Evolutionary conservation across 2,113 vertebrate genomes (phyloP).

Genomic region (Cyprinodon brontotheroides): DNA sequence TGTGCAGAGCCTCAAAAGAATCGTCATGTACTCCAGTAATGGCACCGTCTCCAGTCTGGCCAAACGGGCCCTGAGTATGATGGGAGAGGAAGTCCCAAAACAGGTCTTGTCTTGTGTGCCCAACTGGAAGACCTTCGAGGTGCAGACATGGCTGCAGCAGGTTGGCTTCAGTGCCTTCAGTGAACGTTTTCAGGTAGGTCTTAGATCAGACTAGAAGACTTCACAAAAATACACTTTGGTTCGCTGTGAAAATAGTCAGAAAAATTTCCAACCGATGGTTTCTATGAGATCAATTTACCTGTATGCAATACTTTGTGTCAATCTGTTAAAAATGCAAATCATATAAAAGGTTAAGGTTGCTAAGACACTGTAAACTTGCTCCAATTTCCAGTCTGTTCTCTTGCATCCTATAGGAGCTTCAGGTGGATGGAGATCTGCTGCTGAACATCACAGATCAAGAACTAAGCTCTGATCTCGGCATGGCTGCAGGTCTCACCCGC

Average conservation of each 20-base stretch:
- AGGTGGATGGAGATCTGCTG: constrained; percentile 95
- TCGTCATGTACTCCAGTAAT: constrained; percentile 92
- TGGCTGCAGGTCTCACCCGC: constrained; percentile 86
- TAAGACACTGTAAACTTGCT: neutral
- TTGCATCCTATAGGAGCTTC: constrained; percentile 81
- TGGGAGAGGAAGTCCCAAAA: constrained; percentile 90
- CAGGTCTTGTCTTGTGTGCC: constrained; percentile 89
- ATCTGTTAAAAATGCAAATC: neutral
- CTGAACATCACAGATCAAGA: constrained; percentile 90
- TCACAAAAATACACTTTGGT: neutral
- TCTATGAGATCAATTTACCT: neutral
- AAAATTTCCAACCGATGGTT: neutral
- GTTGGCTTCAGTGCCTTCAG: constrained; percentile 88
- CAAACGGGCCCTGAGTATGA: constrained; percentile 86
- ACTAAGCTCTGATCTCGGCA: constrained; percentile 85
- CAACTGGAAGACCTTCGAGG: constrained; percentile 93
- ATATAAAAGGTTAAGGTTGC: neutral
- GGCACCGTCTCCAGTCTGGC: constrained; percentile 88
- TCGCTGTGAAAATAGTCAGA: neutral
- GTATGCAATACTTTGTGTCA: neutral
- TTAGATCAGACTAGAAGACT: neutral
- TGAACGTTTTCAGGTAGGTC: constrained; percentile 84
- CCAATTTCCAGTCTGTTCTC: neutral
- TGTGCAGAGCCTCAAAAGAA: constrained; percentile 92
- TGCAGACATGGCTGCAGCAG: constrained; percentile 96